Evolutionary conservation across 2,797 vertebrate species (phyloP).

Genomic region (Pygocentrus nattereri): DNA sequence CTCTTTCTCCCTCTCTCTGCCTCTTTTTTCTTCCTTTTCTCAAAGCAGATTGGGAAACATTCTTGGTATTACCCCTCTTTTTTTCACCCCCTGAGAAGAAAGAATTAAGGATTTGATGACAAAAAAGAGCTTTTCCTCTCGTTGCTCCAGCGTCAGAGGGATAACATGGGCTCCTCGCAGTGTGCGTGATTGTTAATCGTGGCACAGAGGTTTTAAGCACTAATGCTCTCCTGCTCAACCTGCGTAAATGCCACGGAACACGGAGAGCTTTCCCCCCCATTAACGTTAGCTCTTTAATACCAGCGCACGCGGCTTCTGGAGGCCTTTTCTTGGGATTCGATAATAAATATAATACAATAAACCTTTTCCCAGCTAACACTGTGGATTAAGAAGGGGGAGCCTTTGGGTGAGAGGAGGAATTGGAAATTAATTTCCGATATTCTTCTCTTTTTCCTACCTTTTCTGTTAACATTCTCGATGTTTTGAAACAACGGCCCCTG

Average conservation of each 20-base stretch:
- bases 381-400: constrained; percentile 72
- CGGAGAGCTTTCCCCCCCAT: constrained; percentile 61
- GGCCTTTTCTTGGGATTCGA: constrained; percentile 60
- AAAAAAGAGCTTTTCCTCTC: constrained; percentile 88
- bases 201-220: constrained; percentile 82
- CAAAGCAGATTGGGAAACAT: constrained; percentile 93
- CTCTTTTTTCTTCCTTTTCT: constrained; percentile 79
- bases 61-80: constrained; percentile 75
- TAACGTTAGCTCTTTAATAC: constrained; percentile 57
- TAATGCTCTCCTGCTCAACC: constrained; percentile 85
- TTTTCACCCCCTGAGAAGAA: constrained; percentile 77
- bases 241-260: constrained; percentile 81
- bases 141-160: constrained; percentile 80
- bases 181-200: constrained; percentile 86
- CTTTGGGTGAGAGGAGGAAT: constrained; percentile 71
- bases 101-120: constrained; percentile 89
- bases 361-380: constrained; percentile 74
- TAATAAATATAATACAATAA: constrained; percentile 70
- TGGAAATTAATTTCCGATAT: constrained; percentile 71
- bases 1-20: constrained; percentile 52
- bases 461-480: background rate
- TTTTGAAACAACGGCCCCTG: constrained; percentile 4
- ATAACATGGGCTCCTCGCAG: constrained; percentile 85
- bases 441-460: constrained; percentile 64
- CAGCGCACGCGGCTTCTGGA: constrained; percentile 16